Base-by-base conservation (phyloP, 37 sponge, comb jelly and placozoan genomes). In the Beroe ovata region DNA sequence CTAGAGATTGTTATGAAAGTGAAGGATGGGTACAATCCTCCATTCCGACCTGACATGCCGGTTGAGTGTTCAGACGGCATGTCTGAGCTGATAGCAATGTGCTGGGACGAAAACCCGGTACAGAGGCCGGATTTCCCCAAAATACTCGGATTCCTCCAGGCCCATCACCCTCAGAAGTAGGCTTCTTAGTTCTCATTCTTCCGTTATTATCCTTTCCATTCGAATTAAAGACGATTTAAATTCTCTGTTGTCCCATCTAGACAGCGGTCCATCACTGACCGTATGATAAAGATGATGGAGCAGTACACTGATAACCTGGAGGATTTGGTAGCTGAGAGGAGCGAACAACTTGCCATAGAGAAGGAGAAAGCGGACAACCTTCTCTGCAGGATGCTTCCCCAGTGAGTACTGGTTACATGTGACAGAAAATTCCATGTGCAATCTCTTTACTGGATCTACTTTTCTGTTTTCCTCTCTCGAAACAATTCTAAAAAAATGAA, bases 271-370 rank as follows among this genome's bases (percentile, higher is more conserved):
- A 77, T 89, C n/a, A 62, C 64, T 8, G 89, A 89, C 35, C 61
- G 64, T 21, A 89, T 89, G 89, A 89, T 89, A 14, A 63, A 60
- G 23, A 89, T 89, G 89, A 89, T 89, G 89, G 89, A 89, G 39
- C 61, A 89, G 28, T 89, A 89, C 39, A 62, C 89, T 21, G 89
- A 89, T 62, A 60, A 89, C 40, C 28, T 89, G 23, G 89, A 89
- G 40, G 89, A 89, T 16, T 21, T 89, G 38, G 89, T 89, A 6
- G 89, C 61, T 26, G 89, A 89, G 64, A 21, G 89, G 38, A 89
- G 64, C 23, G 64, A 89, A n/a, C 89, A 89, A 62, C 42, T 89
- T 0, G 64, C 64, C 6, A 35, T 62, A 0, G 89, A 89, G 42
- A 89, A 89, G 39, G 64, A 62, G n/a, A 89, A 89, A 89, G 64